Percentiles rank a stretch among this genome's conserved stretches.
These are phyloP conservation scores for Trissoscelio sp. DNA, from an alignment of 2,888 invertebrate genomes.

Conservation along the genomic window DNA sequence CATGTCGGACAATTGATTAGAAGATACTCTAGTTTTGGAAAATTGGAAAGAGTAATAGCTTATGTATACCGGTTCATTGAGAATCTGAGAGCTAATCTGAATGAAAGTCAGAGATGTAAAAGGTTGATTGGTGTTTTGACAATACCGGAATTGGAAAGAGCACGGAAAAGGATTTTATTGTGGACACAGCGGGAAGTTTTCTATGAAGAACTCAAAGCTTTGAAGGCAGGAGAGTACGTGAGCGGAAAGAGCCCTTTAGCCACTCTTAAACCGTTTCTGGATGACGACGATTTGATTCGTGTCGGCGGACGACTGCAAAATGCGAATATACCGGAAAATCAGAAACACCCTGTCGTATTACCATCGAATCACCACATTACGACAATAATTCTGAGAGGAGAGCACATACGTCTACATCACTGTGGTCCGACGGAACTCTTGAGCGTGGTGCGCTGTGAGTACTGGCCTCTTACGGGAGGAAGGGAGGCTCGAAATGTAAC, in stretches of 20 bases:
- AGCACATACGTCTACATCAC: not conserved
- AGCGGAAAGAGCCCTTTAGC: not conserved
- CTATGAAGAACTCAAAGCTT: not conserved
- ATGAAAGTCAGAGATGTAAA: not conserved
- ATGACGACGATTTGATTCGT: conserved; percentile 6
- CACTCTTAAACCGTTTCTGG: conserved; percentile 31
- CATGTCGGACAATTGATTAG: not conserved
- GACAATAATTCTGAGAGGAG: conserved; percentile 3
- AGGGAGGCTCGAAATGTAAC: conserved; percentile 31
- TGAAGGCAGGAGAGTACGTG: not conserved
- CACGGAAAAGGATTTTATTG: not conserved
- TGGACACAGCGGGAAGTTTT: conserved; percentile 5
- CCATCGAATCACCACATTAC: conserved; percentile 8
- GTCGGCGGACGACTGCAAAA: conserved; percentile 20
- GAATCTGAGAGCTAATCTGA: not conserved
- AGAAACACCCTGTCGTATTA: conserved; percentile 17
- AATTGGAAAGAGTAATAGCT: conserved; percentile 6
- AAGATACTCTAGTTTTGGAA: not conserved
- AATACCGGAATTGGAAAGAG: not conserved
- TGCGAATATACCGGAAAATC: conserved; percentile 8
- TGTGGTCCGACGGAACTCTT: conserved; percentile 14
- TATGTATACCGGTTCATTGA: not conserved
- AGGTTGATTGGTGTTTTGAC: not conserved
- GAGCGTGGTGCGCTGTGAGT: not conserved
- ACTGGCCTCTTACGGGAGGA: conserved; percentile 33